Evolutionary conservation across 2,888 invertebrate species (phyloP).

Genomic region (Sthenelais limicola): DNA sequence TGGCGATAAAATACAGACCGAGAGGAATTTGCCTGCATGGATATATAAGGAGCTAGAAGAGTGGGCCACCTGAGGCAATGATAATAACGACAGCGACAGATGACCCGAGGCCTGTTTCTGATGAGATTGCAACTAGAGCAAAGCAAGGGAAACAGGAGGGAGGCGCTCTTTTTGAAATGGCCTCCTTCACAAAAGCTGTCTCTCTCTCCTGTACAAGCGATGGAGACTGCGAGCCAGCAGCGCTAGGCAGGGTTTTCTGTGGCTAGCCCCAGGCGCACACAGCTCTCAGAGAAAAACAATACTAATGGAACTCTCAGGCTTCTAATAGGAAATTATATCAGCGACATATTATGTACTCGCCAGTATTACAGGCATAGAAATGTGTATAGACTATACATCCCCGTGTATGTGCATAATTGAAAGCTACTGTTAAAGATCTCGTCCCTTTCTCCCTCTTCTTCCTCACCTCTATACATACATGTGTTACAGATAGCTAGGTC

Average conservation of each 20-base stretch:
- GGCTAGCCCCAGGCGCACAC: slow-evolving; percentile 7
- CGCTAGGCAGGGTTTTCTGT: slow-evolving; percentile 19
- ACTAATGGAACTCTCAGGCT: too few species aligned
- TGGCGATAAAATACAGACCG: neutral
- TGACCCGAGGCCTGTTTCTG: slow-evolving; percentile 26
- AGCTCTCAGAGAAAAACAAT: too few species aligned
- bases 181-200: slow-evolving; percentile 32
- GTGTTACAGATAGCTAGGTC: too few species aligned
- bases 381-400: too few species aligned
- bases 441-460: too few species aligned
- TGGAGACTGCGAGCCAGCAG: slow-evolving; percentile 6
- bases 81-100: slow-evolving; percentile 33
- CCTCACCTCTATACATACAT: too few species aligned
- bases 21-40: neutral
- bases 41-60: slow-evolving; percentile 5
- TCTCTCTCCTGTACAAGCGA: neutral
- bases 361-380: too few species aligned
- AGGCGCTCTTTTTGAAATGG: slow-evolving; percentile 33
- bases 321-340: too few species aligned
- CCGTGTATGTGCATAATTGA: too few species aligned
- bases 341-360: too few species aligned
- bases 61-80: neutral
- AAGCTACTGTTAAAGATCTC: too few species aligned
- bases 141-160: slow-evolving; percentile 35
- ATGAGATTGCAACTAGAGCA: slow-evolving; percentile 37